A percentile compares a stretch with the other conserved stretches of the same genome.
Evolutionary conservation across 2,888 invertebrate species (phyloP).

Genomic region (Lepidocyrtoides sp.): DNA sequence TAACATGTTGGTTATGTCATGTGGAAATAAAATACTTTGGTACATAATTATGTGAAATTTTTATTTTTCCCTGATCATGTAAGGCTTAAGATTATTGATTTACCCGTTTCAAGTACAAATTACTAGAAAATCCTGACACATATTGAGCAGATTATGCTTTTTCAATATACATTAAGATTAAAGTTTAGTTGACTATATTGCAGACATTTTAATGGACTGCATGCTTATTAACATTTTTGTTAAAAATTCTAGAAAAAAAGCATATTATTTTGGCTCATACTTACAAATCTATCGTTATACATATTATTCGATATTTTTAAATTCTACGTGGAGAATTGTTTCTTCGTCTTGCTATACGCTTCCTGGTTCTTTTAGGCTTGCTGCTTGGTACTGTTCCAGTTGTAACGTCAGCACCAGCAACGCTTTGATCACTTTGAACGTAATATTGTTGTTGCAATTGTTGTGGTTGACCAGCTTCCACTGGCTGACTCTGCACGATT

Average conservation of each 20-base stretch:
- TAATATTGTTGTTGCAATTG: slow-evolving; percentile 5
- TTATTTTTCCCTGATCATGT: not conserved
- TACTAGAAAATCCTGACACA: no score
- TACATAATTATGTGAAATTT: not conserved
- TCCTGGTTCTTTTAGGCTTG: not conserved
- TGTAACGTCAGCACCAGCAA: not conserved
- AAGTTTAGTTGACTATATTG: no score
- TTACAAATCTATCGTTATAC: no score
- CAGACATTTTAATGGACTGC: no score
- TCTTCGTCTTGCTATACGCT: slow-evolving; percentile 1
- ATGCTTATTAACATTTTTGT: no score
- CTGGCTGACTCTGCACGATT: not conserved
- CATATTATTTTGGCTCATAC: no score
- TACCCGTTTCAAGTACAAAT: not conserved
- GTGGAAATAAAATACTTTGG: no score
- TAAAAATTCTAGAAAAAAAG: no score
- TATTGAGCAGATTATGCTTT: no score
- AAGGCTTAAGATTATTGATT: not conserved
- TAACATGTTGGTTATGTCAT: not conserved
- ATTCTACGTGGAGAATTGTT: not conserved
- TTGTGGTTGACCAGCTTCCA: not conserved
- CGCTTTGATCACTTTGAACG: slow-evolving; percentile 23
- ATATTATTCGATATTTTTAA: not conserved
- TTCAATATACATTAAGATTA: no score
- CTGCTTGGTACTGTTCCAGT: not conserved